Evolutionary conservation across 2,888 invertebrate species (phyloP).

Genomic region (Xestia sexstrigata): DNA sequence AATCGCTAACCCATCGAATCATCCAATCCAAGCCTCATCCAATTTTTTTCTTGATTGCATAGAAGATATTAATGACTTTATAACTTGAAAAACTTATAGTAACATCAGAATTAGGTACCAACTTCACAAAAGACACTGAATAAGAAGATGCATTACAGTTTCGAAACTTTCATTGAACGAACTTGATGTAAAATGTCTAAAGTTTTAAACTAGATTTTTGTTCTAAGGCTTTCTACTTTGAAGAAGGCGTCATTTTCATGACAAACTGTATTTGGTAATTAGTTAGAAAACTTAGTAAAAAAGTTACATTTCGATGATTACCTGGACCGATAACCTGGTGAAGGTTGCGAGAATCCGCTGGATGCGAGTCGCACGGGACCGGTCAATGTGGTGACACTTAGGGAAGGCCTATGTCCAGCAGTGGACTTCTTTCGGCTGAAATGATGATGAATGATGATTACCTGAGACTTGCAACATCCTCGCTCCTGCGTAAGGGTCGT

Average conservation of each 20-base stretch:
- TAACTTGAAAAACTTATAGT: conserved; percentile 1
- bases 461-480: conserved; percentile 92
- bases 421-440: too few relatives aligned
- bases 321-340: conserved; percentile 79
- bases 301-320: conserved; percentile 62
- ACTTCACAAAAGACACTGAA: conserved; percentile 26
- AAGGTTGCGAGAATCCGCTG: too few relatives aligned
- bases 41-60: background rate
- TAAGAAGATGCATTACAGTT: conserved; percentile 32
- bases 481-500: conserved; percentile 83
- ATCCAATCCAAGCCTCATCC: background rate
- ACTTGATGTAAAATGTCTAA: conserved; percentile 25
- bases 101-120: background rate
- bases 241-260: conserved; percentile 21
- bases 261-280: conserved; percentile 14
- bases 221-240: conserved; percentile 11
- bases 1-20: conserved; percentile 34
- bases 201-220: conserved; percentile 43
- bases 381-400: too few relatives aligned
- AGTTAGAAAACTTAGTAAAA: conserved; percentile 12
- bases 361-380: too few relatives aligned
- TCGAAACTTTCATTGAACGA: conserved; percentile 29
- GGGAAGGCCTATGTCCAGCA: too few relatives aligned
- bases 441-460: conserved; percentile 61
- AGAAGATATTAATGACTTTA: background rate